Evolutionary conservation across 2,888 invertebrate species (phyloP), one percentile per base, ranked within the genome.

Genomic region (Eupelmus urozonus): DNA sequence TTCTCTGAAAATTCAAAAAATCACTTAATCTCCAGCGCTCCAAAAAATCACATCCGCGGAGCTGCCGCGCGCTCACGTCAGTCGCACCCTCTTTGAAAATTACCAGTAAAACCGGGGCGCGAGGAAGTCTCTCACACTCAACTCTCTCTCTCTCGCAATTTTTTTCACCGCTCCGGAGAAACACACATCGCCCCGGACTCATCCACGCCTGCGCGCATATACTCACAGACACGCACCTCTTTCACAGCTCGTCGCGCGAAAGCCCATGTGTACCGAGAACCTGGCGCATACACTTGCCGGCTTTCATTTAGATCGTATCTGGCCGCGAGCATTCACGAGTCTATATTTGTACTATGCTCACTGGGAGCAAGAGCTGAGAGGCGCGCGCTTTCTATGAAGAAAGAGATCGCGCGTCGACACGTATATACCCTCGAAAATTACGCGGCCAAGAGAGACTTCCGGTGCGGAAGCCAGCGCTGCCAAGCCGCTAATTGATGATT

Each of bases 261-360:
- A 23, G 29, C 1, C 9, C 16, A 45, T 4, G 45, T 18, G 49
- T 29, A 49, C n/a, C n/a, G 16, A 69, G 27, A 25, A 23, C 11
- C 42, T 9, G n/a, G 57, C 57, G 13, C 40, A 27, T 53, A 23
- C 55, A 18, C 40, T 25, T 34, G 29, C 18, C 65, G 45, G 76
- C 77, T 77, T 77, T 77, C 77, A 71, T 72, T 72, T 71, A 66
- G 77, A 71, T 77, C 77, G 60, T 72, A 77, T 77, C 77, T 60
- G 42, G 20, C 66, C 16, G 13, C 57, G 40, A 40, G 25, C 25
- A 67, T 57, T 60, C 67, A 51, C 34, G 51, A 74, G 69, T 66
- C 74, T 79, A 79, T 79, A 75, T 75, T 57, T 63, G 75, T 63
- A 40, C 16, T 65, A 40, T 65, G 23, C 23, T 45, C 55, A 53